A percentile compares a stretch with the other conserved stretches of the same genome.
phyloP scores from a whole-genome alignment of 1,140 invertebrate genomes.

The Nylanderia fulva region DNA sequence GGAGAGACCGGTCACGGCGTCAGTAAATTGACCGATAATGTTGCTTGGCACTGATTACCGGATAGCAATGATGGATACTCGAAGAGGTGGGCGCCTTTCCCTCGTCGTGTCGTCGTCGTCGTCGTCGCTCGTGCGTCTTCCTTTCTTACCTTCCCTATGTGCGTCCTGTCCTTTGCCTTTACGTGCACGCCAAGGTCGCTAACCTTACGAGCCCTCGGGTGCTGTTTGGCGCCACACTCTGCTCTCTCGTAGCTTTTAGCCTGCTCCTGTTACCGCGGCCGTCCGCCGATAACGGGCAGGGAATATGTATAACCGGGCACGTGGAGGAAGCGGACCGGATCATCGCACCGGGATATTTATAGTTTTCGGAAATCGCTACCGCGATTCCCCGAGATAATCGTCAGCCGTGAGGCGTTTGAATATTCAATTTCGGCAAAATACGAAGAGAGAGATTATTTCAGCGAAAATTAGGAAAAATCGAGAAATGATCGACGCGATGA shows the following conservation, averaged over 20 bases:
- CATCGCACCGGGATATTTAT: slow-evolving; percentile 38
- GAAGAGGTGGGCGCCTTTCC: slow-evolving; percentile 45
- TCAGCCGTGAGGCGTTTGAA: background rate
- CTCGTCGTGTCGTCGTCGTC: background rate
- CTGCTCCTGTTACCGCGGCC: too few relatives aligned
- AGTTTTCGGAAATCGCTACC: slow-evolving; percentile 20
- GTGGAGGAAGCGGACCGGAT: slow-evolving; percentile 21
- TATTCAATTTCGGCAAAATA: background rate
- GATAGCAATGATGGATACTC: slow-evolving; percentile 74
- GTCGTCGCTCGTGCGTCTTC: background rate
- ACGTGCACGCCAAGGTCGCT: slow-evolving; percentile 70
- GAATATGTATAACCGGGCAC: background rate
- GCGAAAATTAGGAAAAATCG: background rate
- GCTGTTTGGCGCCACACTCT: slow-evolving; percentile 74
- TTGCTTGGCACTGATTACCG: slow-evolving; percentile 71
- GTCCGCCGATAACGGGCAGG: background rate
- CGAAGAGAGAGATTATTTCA: too few relatives aligned
- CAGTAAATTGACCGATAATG: slow-evolving; percentile 76
- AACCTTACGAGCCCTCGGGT: slow-evolving; percentile 69
- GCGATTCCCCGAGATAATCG: background rate
- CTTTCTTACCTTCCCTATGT: background rate
- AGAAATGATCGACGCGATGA: too few relatives aligned
- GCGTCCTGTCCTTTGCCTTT: slow-evolving; percentile 59
- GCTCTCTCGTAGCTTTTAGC: slow-evolving; percentile 55
- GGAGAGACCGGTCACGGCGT: slow-evolving; percentile 63